Evolutionary conservation across 2,797 vertebrate genomes (phyloP), one percentile per base, ranked within the genome.

Genomic region (Protosalanx chinensis): DNA sequence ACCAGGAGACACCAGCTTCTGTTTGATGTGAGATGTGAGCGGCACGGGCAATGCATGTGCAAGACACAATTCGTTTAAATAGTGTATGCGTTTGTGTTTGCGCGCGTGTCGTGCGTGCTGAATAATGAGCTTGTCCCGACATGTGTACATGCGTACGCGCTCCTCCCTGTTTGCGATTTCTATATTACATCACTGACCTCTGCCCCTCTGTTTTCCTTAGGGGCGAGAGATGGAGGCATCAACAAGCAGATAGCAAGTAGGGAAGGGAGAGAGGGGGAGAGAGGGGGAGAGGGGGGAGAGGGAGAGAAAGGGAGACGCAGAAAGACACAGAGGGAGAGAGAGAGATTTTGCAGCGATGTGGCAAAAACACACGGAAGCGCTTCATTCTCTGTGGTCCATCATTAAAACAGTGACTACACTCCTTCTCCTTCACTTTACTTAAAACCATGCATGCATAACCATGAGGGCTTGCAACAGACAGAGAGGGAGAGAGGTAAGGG

Each of bases 1-100:
- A 16, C 68, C 67, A 57, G 77, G n/a, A 77, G 68, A 76, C 70
- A 72, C 71, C 74, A 49, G 12, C n/a, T 65, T 18, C 64, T 71
- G 62, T 80, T 62, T 76, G 76, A 80, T 60, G 0, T 72, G 71
- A 12, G 13, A 59, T 37, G 62, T 37, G 56, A 18, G 56, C 20
- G 10, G 49, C 16, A 49, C n/a, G 46, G 51, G 46, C 18, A 67
- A 23, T n/a, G 37, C 59, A 61, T 0, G 16, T 74, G 20, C 69
- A 46, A 46, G 41, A 46, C 41, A 12, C 41, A 46, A 46, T 46
- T 56, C 6, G 51, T n/a, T 56, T 56, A 62, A 16, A 62, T 32
- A 30, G 10, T 16, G 30, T 32, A 64, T 64, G 33, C 18, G 35
- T 27, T 18, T 41, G 18, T 37, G 32, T 23, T 12, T 64, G 41